These are phyloP conservation scores for Cariama cristata DNA, from an alignment of 2,113 vertebrate genomes.

Conservation along the genomic window DNA sequence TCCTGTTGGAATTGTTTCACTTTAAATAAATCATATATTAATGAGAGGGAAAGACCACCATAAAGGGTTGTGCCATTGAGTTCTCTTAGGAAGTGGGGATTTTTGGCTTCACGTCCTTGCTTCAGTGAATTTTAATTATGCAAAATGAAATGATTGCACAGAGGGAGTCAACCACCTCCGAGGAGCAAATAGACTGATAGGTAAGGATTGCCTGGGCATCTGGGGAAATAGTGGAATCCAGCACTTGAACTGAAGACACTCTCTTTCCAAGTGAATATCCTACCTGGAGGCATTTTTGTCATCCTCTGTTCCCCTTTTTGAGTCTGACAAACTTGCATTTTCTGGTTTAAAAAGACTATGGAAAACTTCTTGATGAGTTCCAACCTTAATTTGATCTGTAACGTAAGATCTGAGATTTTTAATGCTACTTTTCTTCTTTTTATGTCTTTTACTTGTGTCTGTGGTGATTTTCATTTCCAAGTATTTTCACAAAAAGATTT, in stretches of 20 bases:
- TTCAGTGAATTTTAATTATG: not conserved
- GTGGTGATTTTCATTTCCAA: not conserved
- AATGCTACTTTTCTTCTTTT: not conserved
- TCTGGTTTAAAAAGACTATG: not conserved
- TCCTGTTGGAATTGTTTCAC: not conserved
- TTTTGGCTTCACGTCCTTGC: not conserved
- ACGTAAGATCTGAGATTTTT: not conserved
- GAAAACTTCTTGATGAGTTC: not conserved
- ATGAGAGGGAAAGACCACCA: not conserved
- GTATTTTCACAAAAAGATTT: constrained; percentile 23
- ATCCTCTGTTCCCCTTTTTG: not conserved
- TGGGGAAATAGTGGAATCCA: not conserved
- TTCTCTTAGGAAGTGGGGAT: not conserved
- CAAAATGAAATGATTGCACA: not conserved
- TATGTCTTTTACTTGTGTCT: not conserved
- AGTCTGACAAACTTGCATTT: not conserved
- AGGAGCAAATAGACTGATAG: not conserved
- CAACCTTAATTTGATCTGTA: not conserved
- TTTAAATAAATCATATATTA: not conserved
- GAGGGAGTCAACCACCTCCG: not conserved
- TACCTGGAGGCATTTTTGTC: not conserved
- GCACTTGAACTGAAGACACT: not conserved
- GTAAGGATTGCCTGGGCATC: not conserved
- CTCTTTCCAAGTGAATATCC: not conserved
- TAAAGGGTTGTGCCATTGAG: not conserved